Evolutionary conservation across 2,888 invertebrate species (phyloP).

Genomic region (Metopia argyrocephala): DNA sequence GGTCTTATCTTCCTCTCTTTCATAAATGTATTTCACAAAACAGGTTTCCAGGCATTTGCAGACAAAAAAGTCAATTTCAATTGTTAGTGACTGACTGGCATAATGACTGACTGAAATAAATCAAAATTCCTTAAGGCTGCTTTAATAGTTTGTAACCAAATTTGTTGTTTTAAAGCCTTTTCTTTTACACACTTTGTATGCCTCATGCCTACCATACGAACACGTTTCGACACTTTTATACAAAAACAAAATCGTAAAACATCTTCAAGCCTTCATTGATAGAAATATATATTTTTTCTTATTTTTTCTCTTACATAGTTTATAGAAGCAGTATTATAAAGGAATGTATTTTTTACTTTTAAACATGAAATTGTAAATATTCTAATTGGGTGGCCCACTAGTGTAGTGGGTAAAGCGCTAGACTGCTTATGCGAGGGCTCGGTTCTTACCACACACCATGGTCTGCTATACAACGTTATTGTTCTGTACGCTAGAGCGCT

Average conservation of each 20-base stretch:
- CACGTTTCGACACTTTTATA: too few species aligned
- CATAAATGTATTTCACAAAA: neutral
- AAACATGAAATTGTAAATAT: too few species aligned
- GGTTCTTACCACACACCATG: too few species aligned
- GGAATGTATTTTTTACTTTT: too few species aligned
- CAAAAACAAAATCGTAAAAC: neutral
- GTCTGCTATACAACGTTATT: too few species aligned
- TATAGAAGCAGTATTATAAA: too few species aligned
- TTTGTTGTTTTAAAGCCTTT: neutral
- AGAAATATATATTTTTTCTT: too few species aligned
- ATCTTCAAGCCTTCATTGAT: neutral
- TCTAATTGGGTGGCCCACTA: too few species aligned
- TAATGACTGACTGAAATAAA: slow-evolving; percentile 12
- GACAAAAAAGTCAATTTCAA: slow-evolving; percentile 36
- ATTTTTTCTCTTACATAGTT: too few species aligned
- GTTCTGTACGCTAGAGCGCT: too few species aligned
- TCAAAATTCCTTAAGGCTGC: slow-evolving; percentile 38
- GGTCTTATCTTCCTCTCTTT: slow-evolving; percentile 26
- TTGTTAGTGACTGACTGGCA: neutral
- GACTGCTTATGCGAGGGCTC: too few species aligned
- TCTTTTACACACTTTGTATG: neutral
- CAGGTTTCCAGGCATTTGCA: slow-evolving; percentile 44
- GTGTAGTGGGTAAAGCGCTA: too few species aligned
- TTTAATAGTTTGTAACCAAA: neutral
- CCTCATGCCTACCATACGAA: neutral